A percentile compares a stretch with the other conserved stretches of the same genome.
Evolutionary conservation across 2,888 invertebrate species (phyloP).

Genomic region (Pinctada fucata): DNA sequence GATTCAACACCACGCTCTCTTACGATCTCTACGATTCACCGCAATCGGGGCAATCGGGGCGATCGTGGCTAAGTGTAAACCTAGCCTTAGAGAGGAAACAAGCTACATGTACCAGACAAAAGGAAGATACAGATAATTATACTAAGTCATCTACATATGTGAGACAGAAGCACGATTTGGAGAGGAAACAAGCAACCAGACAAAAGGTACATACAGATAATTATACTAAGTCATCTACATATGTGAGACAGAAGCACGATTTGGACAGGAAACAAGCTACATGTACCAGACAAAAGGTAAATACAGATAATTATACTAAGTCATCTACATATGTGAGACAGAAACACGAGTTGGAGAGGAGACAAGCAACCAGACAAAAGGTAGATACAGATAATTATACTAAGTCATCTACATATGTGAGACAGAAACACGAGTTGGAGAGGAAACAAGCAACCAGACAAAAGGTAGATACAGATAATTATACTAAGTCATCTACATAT

Average conservation of each 20-base stretch:
- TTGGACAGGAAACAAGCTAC: no score
- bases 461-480: slow-evolving; percentile 45
- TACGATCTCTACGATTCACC: no score
- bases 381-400: slow-evolving; percentile 32
- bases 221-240: no score
- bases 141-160: slow-evolving; percentile 12
- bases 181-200: slow-evolving; percentile 62
- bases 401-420: slow-evolving; percentile 20
- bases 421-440: slow-evolving; percentile 67
- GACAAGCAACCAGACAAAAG: slow-evolving; percentile 62
- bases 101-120: slow-evolving; percentile 58
- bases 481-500: no score
- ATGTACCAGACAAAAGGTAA: no score
- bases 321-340: slow-evolving; percentile 48
- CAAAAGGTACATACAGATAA: slow-evolving; percentile 48
- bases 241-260: no score
- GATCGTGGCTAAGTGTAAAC: no score
- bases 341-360: slow-evolving; percentile 64
- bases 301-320: neutral
- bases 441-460: slow-evolving; percentile 61
- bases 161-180: slow-evolving; percentile 65
- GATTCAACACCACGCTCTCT: no score
- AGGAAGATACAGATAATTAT: slow-evolving; percentile 40
- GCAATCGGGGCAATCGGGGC: no score
- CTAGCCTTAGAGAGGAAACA: slow-evolving; percentile 62